phyloP scores from a whole-genome alignment of 2,113 vertebrate genomes.

The Percopsis transmontana region DNA sequence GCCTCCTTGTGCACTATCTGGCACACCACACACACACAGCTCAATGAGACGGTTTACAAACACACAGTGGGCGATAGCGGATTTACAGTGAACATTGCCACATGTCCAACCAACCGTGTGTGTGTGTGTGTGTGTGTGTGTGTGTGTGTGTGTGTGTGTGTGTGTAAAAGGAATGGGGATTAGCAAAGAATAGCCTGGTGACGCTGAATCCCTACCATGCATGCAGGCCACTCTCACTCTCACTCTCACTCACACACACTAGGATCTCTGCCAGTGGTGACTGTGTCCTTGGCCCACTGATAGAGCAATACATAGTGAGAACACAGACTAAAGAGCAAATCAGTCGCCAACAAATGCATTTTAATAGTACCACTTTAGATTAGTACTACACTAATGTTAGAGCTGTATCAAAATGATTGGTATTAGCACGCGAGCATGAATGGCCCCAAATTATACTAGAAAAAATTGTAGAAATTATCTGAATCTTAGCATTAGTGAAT shows the following conservation, averaged over 20 bases:
- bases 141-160: slow-evolving; percentile 15
- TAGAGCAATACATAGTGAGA: slow-evolving; percentile 27
- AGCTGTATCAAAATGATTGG: not conserved
- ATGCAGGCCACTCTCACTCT: not conserved
- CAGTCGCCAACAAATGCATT: not conserved
- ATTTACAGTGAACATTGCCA: too few species aligned
- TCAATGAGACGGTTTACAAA: too few species aligned
- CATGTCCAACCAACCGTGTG: too few species aligned
- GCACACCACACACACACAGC: too few species aligned
- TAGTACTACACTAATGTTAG: slow-evolving; percentile 10
- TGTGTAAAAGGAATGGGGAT: slow-evolving; percentile 13
- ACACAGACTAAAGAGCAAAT: slow-evolving; percentile 21
- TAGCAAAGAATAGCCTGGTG: slow-evolving; percentile 13
- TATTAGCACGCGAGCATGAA: not conserved
- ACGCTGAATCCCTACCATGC: not conserved
- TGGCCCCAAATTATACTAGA: too few species aligned
- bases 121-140: slow-evolving; percentile 18
- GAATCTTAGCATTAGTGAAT: not conserved
- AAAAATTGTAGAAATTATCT: too few species aligned
- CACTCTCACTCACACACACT: slow-evolving; percentile 25
- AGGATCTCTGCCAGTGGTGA: slow-evolving; percentile 48
- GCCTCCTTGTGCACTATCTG: too few species aligned
- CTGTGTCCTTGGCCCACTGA: slow-evolving; percentile 64
- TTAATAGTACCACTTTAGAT: not conserved
- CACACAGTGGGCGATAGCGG: too few species aligned